A percentile compares a stretch with the other conserved stretches of the same genome.
These are phyloP conservation scores for Siniperca scherzeri DNA, from an alignment of 2,797 vertebrate species.

Conservation along the genomic window DNA sequence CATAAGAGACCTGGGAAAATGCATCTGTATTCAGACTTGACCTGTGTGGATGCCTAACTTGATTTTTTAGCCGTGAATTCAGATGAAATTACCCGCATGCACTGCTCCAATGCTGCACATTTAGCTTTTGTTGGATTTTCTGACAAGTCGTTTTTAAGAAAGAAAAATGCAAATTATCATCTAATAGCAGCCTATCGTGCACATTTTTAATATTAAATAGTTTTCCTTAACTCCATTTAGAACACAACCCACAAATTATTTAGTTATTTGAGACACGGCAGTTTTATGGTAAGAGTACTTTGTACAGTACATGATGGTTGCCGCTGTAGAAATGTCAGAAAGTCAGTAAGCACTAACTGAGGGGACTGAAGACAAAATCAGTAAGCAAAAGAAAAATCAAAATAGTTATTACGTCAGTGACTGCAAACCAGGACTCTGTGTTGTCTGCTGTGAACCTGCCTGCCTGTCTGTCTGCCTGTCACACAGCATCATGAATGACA, in stretches of 20 bases:
- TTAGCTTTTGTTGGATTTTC: background rate
- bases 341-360: background rate
- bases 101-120: background rate
- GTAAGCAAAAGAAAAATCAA: background rate
- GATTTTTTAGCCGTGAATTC: background rate
- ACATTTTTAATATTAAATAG: too few species aligned
- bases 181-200: too few species aligned
- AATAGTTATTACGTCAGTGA: slow-evolving; percentile 18
- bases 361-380: slow-evolving; percentile 23
- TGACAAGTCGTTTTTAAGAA: background rate
- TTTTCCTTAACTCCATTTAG: too few species aligned
- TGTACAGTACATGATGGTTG: background rate
- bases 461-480: slow-evolving; percentile 54
- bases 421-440: slow-evolving; percentile 10
- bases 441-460: slow-evolving; percentile 10
- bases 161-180: too few species aligned
- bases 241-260: too few species aligned
- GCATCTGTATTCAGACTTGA: background rate
- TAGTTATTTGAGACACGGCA: too few species aligned
- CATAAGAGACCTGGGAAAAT: too few species aligned
- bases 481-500: slow-evolving; percentile 51
- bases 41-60: background rate
- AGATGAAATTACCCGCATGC: background rate
- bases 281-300: background rate
- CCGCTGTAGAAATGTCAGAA: slow-evolving; percentile 12